These are phyloP conservation scores for Euwallacea similis DNA, from an alignment of 1,140 invertebrate genomes.

Conservation along the genomic window DNA sequence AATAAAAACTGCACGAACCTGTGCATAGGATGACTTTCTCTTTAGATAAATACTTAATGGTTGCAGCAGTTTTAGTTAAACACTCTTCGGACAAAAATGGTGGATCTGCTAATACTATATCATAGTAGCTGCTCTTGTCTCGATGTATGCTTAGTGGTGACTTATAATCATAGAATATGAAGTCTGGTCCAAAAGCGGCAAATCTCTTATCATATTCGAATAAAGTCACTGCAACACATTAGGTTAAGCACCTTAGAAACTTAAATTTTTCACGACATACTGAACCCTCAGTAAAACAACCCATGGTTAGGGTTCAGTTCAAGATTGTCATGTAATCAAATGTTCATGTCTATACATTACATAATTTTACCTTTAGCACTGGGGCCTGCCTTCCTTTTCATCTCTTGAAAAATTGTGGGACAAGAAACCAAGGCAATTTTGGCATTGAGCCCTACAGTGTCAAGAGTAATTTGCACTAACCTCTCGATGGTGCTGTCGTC, in stretches of 20 bases:
- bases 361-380: slow-evolving; percentile 54
- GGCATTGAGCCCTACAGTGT: slow-evolving; percentile 59
- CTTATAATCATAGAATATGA: slow-evolving; percentile 89
- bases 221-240: slow-evolving; percentile 64
- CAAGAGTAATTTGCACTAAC: slow-evolving; percentile 67
- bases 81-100: slow-evolving; percentile 95
- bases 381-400: slow-evolving; percentile 59
- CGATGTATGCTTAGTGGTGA: slow-evolving; percentile 70
- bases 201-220: slow-evolving; percentile 86
- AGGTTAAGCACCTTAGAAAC: background rate
- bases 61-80: slow-evolving; percentile 78
- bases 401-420: slow-evolving; percentile 78
- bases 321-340: background rate
- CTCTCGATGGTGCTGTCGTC: slow-evolving; percentile 72
- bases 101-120: slow-evolving; percentile 90
- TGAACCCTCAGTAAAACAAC: no score
- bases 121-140: slow-evolving; percentile 66
- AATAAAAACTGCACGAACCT: slow-evolving; percentile 58
- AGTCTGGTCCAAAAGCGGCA: slow-evolving; percentile 75
- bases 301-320: no score
- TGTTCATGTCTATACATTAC: background rate
- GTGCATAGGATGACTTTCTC: slow-evolving; percentile 88
- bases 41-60: slow-evolving; percentile 76
- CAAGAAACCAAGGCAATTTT: slow-evolving; percentile 86
- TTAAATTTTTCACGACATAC: no score